Base-by-base conservation (phyloP, 2,888 invertebrate genomes). In the Callyntrura guangdongensis region DNA sequence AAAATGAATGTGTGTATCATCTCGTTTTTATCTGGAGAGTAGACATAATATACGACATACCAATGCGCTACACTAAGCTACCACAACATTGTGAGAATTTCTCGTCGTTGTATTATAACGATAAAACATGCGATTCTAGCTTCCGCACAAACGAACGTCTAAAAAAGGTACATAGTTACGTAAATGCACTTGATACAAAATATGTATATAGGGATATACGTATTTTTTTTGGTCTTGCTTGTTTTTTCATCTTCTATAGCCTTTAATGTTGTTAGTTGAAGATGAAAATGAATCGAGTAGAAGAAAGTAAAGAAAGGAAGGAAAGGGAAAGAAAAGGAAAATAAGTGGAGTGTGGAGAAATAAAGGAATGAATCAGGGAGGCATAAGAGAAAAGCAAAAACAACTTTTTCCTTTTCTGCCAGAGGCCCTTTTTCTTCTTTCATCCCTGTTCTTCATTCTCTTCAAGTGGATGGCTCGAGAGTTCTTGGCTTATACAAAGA, bases 401-500 rank as follows among this genome's bases (percentile, higher is more conserved):
- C 82, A 86, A 77, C 87, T 88, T 82, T 81, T 45, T 86, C 74
- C 74, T 53, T 74, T 82, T 77, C 74, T 67, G 85, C 85, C 85
- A 85, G 85, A 74, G 88, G 86, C 81, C 85, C 87, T 83, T 69
- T 53, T 79, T 83, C 53, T 82, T 36, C 82, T 88, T 82, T 88
- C 88, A 83, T 87, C 69, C 77, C 20, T 74, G 49, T 25, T 72
- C 49, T 14, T 64, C 47, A 25, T 49, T 56, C 86, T 82, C 36
- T 27, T 74, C 59, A 74, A 61, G 47, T 49, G 47, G 56, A 56
- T 91, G 67, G 81, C 67, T 53, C 59, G 47, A 89, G 49, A 69
- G n/a, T n/a, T n/a, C 45, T 82, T 82, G 47, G 84, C 74, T 72
- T 72, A 72, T 67, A 47, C 14, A 49, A 2, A 81, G 45, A 81